Percentiles rank a stretch among this genome's conserved stretches.
Evolutionary conservation across 2,888 invertebrate genomes (phyloP).

Genomic region (Melanotus villosus): DNA sequence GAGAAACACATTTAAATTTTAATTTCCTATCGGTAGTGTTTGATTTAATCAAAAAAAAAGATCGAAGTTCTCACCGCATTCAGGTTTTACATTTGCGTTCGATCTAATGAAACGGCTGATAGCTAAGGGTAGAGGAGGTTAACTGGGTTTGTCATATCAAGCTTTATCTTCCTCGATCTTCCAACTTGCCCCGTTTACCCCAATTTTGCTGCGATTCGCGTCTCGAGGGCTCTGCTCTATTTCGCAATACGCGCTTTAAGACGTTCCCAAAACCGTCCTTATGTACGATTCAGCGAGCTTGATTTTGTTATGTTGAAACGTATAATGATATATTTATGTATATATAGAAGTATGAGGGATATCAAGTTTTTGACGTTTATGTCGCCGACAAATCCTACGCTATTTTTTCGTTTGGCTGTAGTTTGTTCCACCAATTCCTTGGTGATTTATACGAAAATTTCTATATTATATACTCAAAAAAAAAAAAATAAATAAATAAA

Average conservation of each 20-base stretch:
- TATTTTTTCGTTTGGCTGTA: neutral
- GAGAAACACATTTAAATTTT: slow-evolving; percentile 1
- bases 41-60: slow-evolving; percentile 25
- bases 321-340: slow-evolving; percentile 28
- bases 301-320: slow-evolving; percentile 30
- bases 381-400: slow-evolving; percentile 3
- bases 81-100: slow-evolving; percentile 36
- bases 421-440: too few relatives aligned
- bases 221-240: slow-evolving; percentile 39
- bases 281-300: slow-evolving; percentile 27
- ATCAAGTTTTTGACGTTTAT: slow-evolving; percentile 19
- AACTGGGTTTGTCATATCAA: slow-evolving; percentile 45
- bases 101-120: slow-evolving; percentile 42
- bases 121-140: slow-evolving; percentile 33
- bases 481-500: too few relatives aligned
- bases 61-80: slow-evolving; percentile 19
- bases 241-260: slow-evolving; percentile 37
- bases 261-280: slow-evolving; percentile 30
- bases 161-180: slow-evolving; percentile 43
- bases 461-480: too few relatives aligned
- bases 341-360: slow-evolving; percentile 15
- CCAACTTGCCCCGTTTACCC: slow-evolving; percentile 44
- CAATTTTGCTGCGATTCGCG: slow-evolving; percentile 40
- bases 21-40: slow-evolving; percentile 8
- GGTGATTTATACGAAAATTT: too few relatives aligned